Evolutionary conservation across 35 echinoderm and acorn worm species (phyloP).

Genomic region (Heliocidaris erythrogramma): DNA sequence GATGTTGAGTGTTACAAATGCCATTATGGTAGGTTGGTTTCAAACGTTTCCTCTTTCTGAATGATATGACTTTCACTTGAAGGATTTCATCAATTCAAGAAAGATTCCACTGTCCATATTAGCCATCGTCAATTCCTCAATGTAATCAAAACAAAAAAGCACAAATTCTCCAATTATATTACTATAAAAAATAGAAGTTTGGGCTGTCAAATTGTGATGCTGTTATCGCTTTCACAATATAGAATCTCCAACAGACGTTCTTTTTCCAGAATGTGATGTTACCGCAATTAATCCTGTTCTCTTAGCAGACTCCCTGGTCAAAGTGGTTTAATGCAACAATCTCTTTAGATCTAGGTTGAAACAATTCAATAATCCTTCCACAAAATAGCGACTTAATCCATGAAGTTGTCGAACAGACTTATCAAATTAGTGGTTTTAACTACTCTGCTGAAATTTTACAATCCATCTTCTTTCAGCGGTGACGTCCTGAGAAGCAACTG

Average conservation of each 20-base stretch:
- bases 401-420: neutral
- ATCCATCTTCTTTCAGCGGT: neutral
- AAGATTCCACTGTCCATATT: neutral
- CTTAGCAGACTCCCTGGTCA: neutral
- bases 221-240: neutral
- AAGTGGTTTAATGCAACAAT: neutral
- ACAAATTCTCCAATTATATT: neutral
- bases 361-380: neutral
- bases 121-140: neutral
- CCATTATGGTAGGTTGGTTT: neutral
- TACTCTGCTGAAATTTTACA: neutral
- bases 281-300: neutral
- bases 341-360: neutral
- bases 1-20: slow-evolving; percentile 30
- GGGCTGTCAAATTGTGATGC: neutral
- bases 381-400: neutral
- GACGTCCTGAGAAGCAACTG: neutral
- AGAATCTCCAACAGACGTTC: neutral
- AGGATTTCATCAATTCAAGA: slow-evolving; percentile 6
- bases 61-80: neutral
- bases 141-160: neutral
- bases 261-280: neutral
- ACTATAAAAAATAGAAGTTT: neutral
- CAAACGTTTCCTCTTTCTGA: slow-evolving; percentile 3
- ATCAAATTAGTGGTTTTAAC: neutral